Base-by-base conservation (phyloP, 1,140 invertebrate species). In the Rhopalosiphum maidis region DNA sequence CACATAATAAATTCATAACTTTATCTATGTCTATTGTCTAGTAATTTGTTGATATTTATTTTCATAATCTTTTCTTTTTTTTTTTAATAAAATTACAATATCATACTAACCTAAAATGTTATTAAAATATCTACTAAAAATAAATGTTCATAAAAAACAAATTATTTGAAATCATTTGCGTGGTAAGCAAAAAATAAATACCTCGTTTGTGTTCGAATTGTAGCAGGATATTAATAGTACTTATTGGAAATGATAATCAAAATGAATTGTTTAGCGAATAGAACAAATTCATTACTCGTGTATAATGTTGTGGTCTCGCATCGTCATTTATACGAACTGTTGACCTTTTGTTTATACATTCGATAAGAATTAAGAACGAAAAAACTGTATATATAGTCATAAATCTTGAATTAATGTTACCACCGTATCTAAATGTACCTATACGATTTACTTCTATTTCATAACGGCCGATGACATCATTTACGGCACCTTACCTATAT, bases 291-390 rank as follows among this genome's bases (percentile, higher is more conserved):
- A 85, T 85, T 85, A 85, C 83, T 85, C 23, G 77, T 35, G 35
- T 85, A 85, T 85, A 85, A 41, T 41, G 23, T 43, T 41, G 37
- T 85, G 37, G 37, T 85, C 35, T 85, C 18, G n/a, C 35, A 0
- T 37, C 85, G 85, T 87, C 85, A 87, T 87, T 87, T 87, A 87
- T 46, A 87, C 85, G 85, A 87, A 87, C 85, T 46, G 43, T 87
- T 87, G 85, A 87, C 85, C 85, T 87, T 85, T 30, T 87, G 23
- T 87, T 87, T 87, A 87, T 46, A 46, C 43, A 87, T 46, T 87
- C 43, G 85, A 87, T 87, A 85, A 85, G 83, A 85, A 85, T 23
- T 43, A 43, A 85, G 21, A 83, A 35, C 11, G n/a, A 35, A 85
- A 25, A 85, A 41, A 43, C 83, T 25, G 41, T 43, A 77, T 18